These are phyloP conservation scores for Chelmon rostratus DNA, from an alignment of 2,797 vertebrate genomes.

Conservation along the genomic window DNA sequence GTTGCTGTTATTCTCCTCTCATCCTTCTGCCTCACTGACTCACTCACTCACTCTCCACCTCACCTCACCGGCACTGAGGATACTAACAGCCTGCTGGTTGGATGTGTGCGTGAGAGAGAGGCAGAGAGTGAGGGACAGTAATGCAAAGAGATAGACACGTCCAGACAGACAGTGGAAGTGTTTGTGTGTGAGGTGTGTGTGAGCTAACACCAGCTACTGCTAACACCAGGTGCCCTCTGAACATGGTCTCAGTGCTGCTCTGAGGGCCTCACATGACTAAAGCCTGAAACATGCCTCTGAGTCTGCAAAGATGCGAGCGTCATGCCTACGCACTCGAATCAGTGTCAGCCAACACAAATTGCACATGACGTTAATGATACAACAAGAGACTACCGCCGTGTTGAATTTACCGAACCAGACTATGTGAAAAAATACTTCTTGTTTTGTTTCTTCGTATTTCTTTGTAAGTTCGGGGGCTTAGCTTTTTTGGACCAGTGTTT, in stretches of 20 bases:
- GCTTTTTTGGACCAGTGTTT: neutral
- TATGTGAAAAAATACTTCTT: neutral
- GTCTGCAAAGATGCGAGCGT: neutral
- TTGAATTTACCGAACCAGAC: no score
- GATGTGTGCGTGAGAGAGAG: conserved; percentile 23
- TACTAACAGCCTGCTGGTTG: conserved; percentile 77
- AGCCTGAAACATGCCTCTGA: conserved; percentile 74
- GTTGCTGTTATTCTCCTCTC: conserved; percentile 56
- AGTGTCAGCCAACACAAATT: neutral
- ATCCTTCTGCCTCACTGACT: conserved; percentile 59
- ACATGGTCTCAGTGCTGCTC: conserved; percentile 56
- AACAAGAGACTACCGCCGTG: no score
- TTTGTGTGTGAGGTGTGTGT: conserved; percentile 28
- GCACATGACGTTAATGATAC: neutral
- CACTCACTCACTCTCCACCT: conserved; percentile 66
- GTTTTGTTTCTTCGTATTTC: neutral
- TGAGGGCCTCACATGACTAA: conserved; percentile 61
- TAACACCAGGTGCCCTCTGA: conserved; percentile 66
- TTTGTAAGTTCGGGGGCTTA: no score
- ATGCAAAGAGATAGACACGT: neutral
- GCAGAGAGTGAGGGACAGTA: conserved; percentile 7
- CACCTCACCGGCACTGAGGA: conserved; percentile 70
- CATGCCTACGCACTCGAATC: neutral
- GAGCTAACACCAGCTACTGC: conserved; percentile 69
- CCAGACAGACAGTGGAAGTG: neutral